Conservation (phyloP, 2,113 vertebrate genomes). For the Gobio gobio region DNA sequence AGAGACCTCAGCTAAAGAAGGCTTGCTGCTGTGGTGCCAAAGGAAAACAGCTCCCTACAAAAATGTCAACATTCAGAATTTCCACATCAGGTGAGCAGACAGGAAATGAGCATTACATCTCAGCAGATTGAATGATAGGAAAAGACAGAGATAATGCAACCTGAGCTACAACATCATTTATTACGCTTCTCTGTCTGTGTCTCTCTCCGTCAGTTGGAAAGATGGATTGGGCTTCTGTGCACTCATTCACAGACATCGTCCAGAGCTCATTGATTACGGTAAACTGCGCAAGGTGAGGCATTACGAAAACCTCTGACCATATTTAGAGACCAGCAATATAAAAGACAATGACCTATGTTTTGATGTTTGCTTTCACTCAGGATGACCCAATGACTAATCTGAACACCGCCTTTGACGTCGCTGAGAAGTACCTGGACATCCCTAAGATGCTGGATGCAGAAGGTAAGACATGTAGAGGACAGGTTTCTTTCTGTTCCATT, state of each 20-base stretch:
- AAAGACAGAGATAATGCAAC: neutral
- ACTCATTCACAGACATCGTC: constrained; percentile 97
- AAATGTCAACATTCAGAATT: constrained; percentile 99
- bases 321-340: neutral
- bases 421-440: constrained; percentile 93
- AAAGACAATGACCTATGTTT: neutral
- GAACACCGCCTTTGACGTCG: constrained; percentile 94
- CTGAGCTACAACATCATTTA: neutral
- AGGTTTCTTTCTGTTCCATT: neutral
- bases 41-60: constrained; percentile 98
- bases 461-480: constrained; percentile 76
- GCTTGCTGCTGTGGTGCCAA: constrained; percentile 96
- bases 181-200: neutral
- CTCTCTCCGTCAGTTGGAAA: constrained; percentile 85
- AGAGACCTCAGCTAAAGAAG: constrained; percentile 99
- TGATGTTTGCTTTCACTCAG: constrained; percentile 62
- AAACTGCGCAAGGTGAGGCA: constrained; percentile 92
- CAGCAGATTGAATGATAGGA: neutral
- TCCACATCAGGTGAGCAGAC: constrained; percentile 91
- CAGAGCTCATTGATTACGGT: constrained; percentile 96
- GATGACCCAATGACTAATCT: constrained; percentile 92
- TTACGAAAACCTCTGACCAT: neutral
- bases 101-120: neutral
- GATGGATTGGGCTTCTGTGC: constrained; percentile 98
- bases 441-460: constrained; percentile 96